These are phyloP conservation scores for Oreotrochilus melanogaster DNA, from an alignment of 2,113 vertebrate species.

Conservation along the genomic window DNA sequence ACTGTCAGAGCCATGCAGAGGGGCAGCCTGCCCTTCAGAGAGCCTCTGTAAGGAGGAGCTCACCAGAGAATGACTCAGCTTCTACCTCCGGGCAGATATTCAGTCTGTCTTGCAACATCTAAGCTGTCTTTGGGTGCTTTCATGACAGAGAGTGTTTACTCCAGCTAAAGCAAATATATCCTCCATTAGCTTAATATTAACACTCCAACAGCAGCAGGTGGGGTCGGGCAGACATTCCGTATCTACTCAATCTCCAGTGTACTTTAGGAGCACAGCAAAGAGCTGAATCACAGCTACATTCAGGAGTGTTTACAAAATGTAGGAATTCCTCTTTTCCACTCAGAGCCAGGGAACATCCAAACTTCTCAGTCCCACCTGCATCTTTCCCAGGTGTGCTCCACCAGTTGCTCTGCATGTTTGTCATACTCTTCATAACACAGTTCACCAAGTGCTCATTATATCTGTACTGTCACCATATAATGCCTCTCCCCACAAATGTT, in stretches of 20 bases:
- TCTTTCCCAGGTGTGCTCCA: neutral
- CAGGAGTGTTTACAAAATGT: neutral
- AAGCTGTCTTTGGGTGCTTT: neutral
- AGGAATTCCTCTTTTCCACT: neutral
- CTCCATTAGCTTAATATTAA: neutral
- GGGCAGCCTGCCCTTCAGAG: neutral
- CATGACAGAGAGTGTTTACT: neutral
- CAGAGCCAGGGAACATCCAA: neutral
- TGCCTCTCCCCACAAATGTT: neutral
- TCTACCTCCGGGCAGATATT: neutral
- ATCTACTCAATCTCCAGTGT: neutral
- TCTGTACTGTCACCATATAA: neutral
- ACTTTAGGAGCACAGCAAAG: neutral
- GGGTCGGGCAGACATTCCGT: neutral
- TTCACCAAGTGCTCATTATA: neutral
- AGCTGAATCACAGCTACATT: neutral
- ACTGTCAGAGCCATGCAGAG: fast-evolving
- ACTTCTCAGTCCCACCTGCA: neutral
- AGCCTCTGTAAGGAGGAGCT: neutral
- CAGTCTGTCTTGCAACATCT: neutral
- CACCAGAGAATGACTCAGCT: fast-evolving
- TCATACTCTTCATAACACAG: neutral
- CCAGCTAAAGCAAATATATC: neutral
- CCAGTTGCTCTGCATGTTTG: neutral
- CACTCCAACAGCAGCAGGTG: neutral